These are phyloP conservation scores for Clarias platycephalus DNA, from an alignment of 2,797 vertebrate genomes.

Conservation along the genomic window DNA sequence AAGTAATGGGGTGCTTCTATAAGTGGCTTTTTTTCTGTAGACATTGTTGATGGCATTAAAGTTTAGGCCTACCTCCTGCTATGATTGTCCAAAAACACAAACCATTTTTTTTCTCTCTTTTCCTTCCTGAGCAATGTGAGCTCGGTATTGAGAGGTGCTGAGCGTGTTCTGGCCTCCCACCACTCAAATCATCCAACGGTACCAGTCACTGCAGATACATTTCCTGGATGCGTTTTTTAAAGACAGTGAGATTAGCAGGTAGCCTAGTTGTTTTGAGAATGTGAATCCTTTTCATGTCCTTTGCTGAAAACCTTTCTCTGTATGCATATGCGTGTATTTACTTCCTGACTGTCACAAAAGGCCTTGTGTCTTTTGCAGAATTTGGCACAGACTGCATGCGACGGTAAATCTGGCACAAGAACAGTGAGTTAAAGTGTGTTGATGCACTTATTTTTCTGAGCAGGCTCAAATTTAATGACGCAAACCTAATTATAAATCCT, in stretches of 20 bases:
- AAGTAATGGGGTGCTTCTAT: background rate
- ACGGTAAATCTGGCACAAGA: background rate
- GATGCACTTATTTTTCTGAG: background rate
- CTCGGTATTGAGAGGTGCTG: background rate
- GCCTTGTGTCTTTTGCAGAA: slow-evolving; percentile 17
- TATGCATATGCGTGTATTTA: slow-evolving; percentile 6
- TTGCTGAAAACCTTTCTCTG: background rate
- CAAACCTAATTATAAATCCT: background rate
- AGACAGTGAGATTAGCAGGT: background rate
- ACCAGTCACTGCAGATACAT: background rate
- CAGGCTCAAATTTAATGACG: background rate
- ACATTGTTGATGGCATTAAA: slow-evolving; percentile 62
- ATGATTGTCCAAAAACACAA: slow-evolving; percentile 57
- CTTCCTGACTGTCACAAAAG: slow-evolving; percentile 36
- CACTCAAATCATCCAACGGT: slow-evolving; percentile 9
- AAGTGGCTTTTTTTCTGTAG: slow-evolving; percentile 41
- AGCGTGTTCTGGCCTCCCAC: slow-evolving; percentile 40
- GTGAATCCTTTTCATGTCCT: background rate
- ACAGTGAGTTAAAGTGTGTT: background rate
- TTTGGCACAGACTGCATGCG: slow-evolving; percentile 31
- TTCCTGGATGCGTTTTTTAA: slow-evolving; percentile 5
- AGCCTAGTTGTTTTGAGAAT: background rate
- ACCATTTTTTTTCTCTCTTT: slow-evolving; percentile 39
- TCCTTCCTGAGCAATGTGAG: background rate
- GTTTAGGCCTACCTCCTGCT: slow-evolving; percentile 57